Evolutionary conservation across 1,140 invertebrate species (phyloP), one percentile per base, ranked within the genome.

Genomic region (Daktulosphaira vitifoliae): DNA sequence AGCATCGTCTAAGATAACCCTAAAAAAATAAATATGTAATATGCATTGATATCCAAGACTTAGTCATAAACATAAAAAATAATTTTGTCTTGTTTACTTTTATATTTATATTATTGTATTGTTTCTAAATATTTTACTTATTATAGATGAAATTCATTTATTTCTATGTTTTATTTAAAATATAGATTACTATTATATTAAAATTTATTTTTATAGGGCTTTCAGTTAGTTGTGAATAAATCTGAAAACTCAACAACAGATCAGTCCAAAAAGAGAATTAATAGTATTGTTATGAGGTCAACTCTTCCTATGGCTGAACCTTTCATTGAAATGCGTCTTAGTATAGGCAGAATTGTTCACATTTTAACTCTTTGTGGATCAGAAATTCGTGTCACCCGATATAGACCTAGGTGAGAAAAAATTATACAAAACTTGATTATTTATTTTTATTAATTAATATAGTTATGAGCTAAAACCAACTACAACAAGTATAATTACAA

Each of bases 311-410:
- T 44, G 25, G n/a, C 22, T 22, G 39, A 52, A 26, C 44, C 76
- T 76, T 2, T 80, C 80, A 25, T 84, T 88, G 69, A 84, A 88
- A 69, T 92, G 86, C 74, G 79, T 89, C 76, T 98, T 2, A 96
- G 93, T 66, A 97, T 98, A 71, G 95, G 94, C 0, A 78, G 92
- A 66, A 89, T 98, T 71, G 98, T 96, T 78, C 95, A 98, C 74
- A 90, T 88, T 73, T 85, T 98, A 67, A 84, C 85, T 0, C 74
- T 95, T 0, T 81, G 80, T 66, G 91, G 86, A 13, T 88, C 87
- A 49, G 87, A 86, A 37, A 95, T 96, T 70, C 92, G 88, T 6
- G 92, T 96, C 3, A 96, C 90, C 0, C 81, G 92, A 73, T 96
- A 96, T 72, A 81, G 90, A 71, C 93, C 94, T 46, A 87, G 90